These are phyloP conservation scores for Periophthalmus magnuspinnatus DNA, from an alignment of 2,797 vertebrate species.

Conservation along the genomic window DNA sequence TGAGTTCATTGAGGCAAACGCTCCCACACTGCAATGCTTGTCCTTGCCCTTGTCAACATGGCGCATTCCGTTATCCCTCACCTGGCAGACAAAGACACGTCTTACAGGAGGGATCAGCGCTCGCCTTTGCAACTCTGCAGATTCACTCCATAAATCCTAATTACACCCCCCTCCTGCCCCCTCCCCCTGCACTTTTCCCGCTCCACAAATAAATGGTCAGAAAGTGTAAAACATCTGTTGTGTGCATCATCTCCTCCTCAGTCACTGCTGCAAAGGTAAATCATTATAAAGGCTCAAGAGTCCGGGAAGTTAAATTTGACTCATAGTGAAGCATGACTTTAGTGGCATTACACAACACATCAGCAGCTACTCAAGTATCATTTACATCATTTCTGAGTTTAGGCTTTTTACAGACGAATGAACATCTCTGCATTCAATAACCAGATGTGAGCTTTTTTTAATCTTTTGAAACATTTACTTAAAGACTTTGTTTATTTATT, in stretches of 20 bases:
- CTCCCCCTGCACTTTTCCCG: conserved; percentile 47
- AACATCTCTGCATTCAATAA: not conserved
- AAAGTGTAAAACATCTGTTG: conserved; percentile 99
- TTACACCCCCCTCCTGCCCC: conserved; percentile 79
- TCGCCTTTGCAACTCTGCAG: conserved; percentile 96
- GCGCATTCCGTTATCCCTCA: conserved; percentile 92
- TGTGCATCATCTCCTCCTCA: conserved; percentile 89
- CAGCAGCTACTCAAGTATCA: conserved; percentile 24
- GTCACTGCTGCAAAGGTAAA: conserved; percentile 83
- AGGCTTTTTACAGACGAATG: no score
- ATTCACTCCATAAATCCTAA: conserved; percentile 99
- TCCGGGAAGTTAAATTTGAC: conserved; percentile 50
- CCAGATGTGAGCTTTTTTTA: not conserved
- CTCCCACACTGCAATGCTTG: conserved; percentile 79
- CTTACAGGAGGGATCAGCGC: conserved; percentile 87
- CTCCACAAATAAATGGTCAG: conserved; percentile 96
- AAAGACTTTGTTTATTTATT: no score
- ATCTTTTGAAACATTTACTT: not conserved
- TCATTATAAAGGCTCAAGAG: conserved; percentile 75
- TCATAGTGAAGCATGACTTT: conserved; percentile 59
- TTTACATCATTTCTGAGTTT: not conserved
- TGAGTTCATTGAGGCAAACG: conserved; percentile 61
- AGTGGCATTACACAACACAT: conserved; percentile 38
- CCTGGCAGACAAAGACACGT: conserved; percentile 88
- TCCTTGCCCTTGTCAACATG: conserved; percentile 90